Evolutionary conservation across 2,888 invertebrate genomes (phyloP), one percentile per base, ranked within the genome.

Genomic region (Orthosia cruda): DNA sequence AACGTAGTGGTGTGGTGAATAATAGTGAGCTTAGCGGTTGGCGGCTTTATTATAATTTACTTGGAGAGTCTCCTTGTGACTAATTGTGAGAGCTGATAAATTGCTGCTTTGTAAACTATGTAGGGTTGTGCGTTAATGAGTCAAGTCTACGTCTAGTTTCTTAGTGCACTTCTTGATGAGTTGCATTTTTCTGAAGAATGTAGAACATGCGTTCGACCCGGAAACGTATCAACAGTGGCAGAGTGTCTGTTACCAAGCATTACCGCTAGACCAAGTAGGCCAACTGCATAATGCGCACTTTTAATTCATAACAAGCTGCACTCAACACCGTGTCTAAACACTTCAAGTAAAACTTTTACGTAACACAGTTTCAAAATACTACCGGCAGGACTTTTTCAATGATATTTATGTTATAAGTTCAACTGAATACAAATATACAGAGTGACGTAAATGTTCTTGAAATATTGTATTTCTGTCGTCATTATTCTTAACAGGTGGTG

Each of bases 241-340:
- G 55, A 75, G 61, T 61, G 54, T 49, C 63, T 59, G 78, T 79
- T 77, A 71, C 70, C 45, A 65, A 76, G 72, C 68, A 71, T 66
- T 77, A 64, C 64, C 70, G 65, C 68, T 72, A 64, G 75, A 76
- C 52, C 59, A 83, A 83, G 58, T 80, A 80, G 87, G 77, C 50
- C 80, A 88, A 77, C 87, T 88, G 82, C 82, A 88, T 86, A 79
- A 87, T 84, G 76, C 71, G 71, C 73, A 84, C 76, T 87, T 86
- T 88, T 87, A 82, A 88, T 86, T 84, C 81, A 86, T 80, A 84
- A 73, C 82, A 73, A 86, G 76, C 76, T 80, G 80, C 80, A 84
- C 45, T 81, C 67, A 75, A 67, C 72, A 73, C 55, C 13, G 65
- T 74, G 77, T 82, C 82, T 86, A 78, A 82, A 77, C 71, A 80